Evolutionary conservation across 2,888 invertebrate genomes (phyloP).

Genomic region (Thysanoteuthis rhombus): DNA sequence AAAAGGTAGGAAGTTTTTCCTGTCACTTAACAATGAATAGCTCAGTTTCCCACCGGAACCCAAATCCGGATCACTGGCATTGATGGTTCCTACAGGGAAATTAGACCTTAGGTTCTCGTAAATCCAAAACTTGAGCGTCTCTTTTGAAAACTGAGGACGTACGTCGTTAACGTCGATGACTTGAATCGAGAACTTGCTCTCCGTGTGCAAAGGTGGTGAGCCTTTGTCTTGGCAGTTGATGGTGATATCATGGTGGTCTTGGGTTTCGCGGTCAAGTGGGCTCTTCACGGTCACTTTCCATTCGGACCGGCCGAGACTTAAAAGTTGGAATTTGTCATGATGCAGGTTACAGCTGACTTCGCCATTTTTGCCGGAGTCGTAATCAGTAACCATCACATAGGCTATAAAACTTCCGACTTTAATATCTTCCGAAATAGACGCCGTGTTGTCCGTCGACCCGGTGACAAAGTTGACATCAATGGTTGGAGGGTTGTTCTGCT

Average conservation of each 20-base stretch:
- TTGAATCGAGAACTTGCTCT: not conserved
- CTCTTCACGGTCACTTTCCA: not conserved
- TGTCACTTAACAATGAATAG: not conserved
- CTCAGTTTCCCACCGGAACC: not conserved
- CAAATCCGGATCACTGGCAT: constrained; percentile 36
- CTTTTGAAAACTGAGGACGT: not conserved
- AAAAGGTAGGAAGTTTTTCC: not conserved
- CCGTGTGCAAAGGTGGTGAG: not conserved
- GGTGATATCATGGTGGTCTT: not conserved
- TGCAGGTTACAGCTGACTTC: not conserved
- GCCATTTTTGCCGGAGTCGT: not conserved
- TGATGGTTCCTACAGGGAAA: constrained; percentile 35
- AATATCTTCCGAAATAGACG: not conserved
- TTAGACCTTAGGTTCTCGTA: constrained; percentile 32
- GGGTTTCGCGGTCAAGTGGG: not conserved
- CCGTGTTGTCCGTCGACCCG: not conserved
- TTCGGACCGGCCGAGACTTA: not conserved
- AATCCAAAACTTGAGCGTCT: constrained; percentile 26
- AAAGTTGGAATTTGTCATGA: not conserved
- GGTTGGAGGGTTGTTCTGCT: not conserved
- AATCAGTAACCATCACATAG: not conserved
- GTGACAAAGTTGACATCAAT: not conserved
- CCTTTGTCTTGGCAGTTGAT: not conserved
- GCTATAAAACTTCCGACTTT: not conserved
- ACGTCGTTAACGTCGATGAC: not conserved